phyloP scores from a whole-genome alignment of 2,888 invertebrate species.

The Autographa pulchrina region DNA sequence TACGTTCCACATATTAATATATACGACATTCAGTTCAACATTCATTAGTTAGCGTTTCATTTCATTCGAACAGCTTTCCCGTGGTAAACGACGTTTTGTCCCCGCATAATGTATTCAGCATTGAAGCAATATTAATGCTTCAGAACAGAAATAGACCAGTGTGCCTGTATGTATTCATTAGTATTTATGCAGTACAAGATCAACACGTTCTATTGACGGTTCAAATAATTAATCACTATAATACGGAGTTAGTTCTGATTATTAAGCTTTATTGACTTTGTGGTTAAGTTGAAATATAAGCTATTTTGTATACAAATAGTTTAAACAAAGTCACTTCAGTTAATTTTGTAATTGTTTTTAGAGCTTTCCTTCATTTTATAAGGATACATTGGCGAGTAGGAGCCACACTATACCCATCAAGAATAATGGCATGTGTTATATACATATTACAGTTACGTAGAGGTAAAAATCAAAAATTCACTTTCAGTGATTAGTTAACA shows the following conservation, averaged over 20 bases:
- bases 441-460: no score
- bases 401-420: no score
- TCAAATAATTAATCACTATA: slow-evolving; percentile 36
- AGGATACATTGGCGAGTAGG: no score
- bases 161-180: slow-evolving; percentile 11
- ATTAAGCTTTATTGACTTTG: slow-evolving; percentile 2
- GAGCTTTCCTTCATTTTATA: neutral
- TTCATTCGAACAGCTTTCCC: slow-evolving; percentile 59
- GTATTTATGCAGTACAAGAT: slow-evolving; percentile 38
- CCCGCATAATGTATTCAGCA: slow-evolving; percentile 43
- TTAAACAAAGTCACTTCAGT: neutral
- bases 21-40: slow-evolving; percentile 65
- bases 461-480: no score
- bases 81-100: slow-evolving; percentile 52
- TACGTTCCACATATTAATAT: slow-evolving; percentile 63
- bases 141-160: slow-evolving; percentile 30
- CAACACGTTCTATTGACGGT: slow-evolving; percentile 27
- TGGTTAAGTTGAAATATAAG: neutral
- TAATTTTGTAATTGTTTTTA: neutral
- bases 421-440: no score
- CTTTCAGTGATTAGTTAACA: no score
- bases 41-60: slow-evolving; percentile 72
- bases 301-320: neutral
- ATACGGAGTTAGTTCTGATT: slow-evolving; percentile 6
- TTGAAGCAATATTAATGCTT: slow-evolving; percentile 42